Base-by-base conservation (phyloP, 1,140 invertebrate species). In the Planococcus citri region DNA sequence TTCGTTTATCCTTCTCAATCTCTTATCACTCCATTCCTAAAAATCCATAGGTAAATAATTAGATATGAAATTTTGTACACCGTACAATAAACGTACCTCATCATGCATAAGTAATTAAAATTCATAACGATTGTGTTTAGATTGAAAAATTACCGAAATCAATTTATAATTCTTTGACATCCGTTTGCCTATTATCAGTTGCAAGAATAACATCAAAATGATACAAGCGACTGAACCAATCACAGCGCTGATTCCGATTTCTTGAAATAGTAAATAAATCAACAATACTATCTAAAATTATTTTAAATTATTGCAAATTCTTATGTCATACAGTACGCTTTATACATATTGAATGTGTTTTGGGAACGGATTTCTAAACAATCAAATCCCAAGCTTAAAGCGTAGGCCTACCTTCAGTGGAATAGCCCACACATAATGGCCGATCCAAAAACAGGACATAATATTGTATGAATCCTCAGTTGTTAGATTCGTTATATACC, bases 391-490 rank as follows among this genome's bases (percentile, higher is more conserved):
- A n/a, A n/a, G n/a, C n/a, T n/a, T n/a, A n/a, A 6, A 24, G 8
- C 57, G 17, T 8, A 33, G 12, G 4, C 29, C 3, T 51, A 89
- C 90, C 84, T 92, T 92, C 25, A 92, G 77, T 24, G 91, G 91
- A 72, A 92, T 88, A 0, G 90, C 88, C 91, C 91, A 94, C 24
- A 87, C 82, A 75, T 91, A 93, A 80, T 93, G 90, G 64, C 86
- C 86, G 74, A 92, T 88, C 84, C 88, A 89, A 75, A 91, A 87
- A 75, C 91, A 85, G 60, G 87, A 86, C 88, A 92, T 90, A 14
- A 93, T 82, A 75, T 92, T 92, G 33, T 85, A 85, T 0, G 87
- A 84, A 77, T 94, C 91, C 74, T 91, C 88, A 4, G 90, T 86
- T 82, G 92, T 86, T 67, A 92, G 82, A 79, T 93, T 93, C n/a